Conservation (phyloP, 2,113 vertebrate species). For the Prunella fulvescens region DNA sequence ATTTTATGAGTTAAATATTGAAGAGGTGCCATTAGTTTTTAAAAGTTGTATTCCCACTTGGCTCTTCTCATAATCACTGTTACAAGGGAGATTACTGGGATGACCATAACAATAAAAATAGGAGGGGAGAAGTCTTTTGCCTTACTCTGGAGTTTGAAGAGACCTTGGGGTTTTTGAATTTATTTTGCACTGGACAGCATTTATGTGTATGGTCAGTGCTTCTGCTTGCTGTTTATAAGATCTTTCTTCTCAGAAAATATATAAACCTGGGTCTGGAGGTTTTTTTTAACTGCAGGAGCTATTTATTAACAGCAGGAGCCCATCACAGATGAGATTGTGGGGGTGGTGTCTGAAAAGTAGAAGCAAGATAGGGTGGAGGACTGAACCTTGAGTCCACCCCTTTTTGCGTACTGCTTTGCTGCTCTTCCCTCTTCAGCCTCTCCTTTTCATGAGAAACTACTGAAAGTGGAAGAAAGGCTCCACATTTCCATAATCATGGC, state of each 20-base stretch:
- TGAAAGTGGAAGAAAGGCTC: not conserved
- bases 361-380: not conserved
- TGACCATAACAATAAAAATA: not conserved
- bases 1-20: not conserved
- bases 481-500: conserved; percentile 60
- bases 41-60: not conserved
- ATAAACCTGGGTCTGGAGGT: not conserved
- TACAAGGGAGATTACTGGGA: not conserved
- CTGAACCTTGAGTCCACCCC: not conserved
- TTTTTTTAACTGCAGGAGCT: not conserved
- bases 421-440: not conserved
- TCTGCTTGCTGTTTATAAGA: not conserved
- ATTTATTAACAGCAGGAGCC: not conserved
- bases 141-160: not conserved
- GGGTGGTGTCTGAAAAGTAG: not conserved
- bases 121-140: not conserved
- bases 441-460: not conserved
- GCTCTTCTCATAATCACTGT: not conserved
- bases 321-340: not conserved
- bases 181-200: not conserved
- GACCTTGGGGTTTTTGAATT: rapidly evolving
- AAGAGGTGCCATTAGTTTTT: not conserved
- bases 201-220: not conserved
- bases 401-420: not conserved
- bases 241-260: not conserved